These are phyloP conservation scores for Serinus canaria DNA, from an alignment of 2,113 vertebrate genomes.

Conservation along the genomic window DNA sequence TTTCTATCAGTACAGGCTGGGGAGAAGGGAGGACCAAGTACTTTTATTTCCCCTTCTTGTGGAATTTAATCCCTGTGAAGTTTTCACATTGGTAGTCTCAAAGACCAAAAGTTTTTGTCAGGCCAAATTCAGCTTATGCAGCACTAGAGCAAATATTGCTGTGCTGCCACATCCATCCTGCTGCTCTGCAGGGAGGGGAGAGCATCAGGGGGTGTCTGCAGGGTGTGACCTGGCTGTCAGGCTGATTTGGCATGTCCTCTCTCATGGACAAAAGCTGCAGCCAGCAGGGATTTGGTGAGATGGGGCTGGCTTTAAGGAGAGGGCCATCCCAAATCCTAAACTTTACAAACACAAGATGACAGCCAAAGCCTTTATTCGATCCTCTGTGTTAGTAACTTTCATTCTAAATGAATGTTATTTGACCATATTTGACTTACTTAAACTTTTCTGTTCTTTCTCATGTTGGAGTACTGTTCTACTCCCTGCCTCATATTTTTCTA, in stretches of 20 bases:
- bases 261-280: background rate
- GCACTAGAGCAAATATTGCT: background rate
- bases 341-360: background rate
- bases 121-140: background rate
- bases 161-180: background rate
- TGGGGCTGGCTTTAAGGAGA: background rate
- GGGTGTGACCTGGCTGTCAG: constrained; percentile 8
- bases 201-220: background rate
- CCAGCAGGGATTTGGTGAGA: background rate
- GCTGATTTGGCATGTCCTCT: background rate
- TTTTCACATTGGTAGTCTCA: background rate
- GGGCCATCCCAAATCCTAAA: background rate
- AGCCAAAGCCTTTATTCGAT: background rate
- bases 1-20: background rate
- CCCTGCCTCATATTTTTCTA: background rate
- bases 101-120: background rate
- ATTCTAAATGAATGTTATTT: background rate
- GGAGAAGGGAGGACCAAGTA: background rate
- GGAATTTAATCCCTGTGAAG: background rate
- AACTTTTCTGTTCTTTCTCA: background rate
- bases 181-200: background rate
- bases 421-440: background rate
- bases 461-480: background rate
- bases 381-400: background rate
- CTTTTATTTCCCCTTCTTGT: background rate